Evolutionary conservation across 2,113 vertebrate species (phyloP).

Genomic region (Cheirogaleus medius): DNA sequence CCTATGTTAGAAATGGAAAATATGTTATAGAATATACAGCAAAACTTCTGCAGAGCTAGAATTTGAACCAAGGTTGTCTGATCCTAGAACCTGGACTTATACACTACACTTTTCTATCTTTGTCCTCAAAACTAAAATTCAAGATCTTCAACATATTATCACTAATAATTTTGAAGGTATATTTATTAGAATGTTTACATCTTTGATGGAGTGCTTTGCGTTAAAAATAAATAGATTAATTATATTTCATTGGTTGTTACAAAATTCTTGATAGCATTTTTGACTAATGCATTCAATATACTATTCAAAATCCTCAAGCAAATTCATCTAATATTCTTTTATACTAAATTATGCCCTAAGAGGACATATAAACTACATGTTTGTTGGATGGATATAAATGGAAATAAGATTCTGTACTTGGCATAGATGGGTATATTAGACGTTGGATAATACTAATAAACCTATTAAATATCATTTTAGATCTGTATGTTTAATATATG

Average conservation of each 20-base stretch:
- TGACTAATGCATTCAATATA: neutral
- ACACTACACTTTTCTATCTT: neutral
- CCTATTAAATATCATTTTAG: neutral
- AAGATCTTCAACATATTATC: neutral
- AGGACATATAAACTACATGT: fast-evolving
- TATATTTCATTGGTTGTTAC: neutral
- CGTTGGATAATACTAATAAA: neutral
- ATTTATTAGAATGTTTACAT: neutral
- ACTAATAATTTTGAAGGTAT: neutral
- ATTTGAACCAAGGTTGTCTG: neutral
- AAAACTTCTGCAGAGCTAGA: neutral
- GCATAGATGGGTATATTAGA: neutral
- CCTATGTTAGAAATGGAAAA: neutral
- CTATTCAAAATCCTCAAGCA: neutral
- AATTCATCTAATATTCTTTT: neutral
- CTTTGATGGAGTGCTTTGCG: neutral
- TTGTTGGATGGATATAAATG: neutral
- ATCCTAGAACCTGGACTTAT: neutral
- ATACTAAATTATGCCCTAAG: neutral
- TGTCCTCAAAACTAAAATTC: neutral
- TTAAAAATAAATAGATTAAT: neutral
- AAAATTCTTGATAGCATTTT: neutral
- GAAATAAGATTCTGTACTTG: neutral
- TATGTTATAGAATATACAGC: neutral
- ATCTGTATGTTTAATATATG: neutral